A percentile compares a stretch with the other conserved stretches of the same genome.
These are phyloP conservation scores for Petrosia ficiformis DNA, from an alignment of 37 sponge, comb jelly and placozoan species.

Conservation along the genomic window DNA sequence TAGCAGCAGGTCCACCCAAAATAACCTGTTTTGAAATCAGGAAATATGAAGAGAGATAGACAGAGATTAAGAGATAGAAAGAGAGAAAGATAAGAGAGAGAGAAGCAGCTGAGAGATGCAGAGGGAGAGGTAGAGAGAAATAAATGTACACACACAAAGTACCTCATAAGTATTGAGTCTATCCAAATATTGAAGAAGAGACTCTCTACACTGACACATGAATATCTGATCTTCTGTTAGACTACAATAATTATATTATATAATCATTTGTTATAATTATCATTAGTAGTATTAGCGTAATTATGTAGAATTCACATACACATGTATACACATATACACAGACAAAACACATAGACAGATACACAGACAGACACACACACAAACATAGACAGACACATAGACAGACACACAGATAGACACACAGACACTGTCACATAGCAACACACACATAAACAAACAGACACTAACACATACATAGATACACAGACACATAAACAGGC, in stretches of 20 bases:
- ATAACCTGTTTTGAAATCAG: constrained; percentile 25
- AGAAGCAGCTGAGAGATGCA: neutral
- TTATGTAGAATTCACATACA: too few species aligned
- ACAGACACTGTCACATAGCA: too few species aligned
- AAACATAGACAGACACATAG: too few species aligned
- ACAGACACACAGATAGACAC: too few species aligned
- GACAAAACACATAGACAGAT: too few species aligned
- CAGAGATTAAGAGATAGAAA: neutral
- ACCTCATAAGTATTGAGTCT: constrained; percentile 62
- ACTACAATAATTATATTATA: neutral
- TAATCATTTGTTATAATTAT: too few species aligned
- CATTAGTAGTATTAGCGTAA: too few species aligned
- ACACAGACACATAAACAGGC: too few species aligned
- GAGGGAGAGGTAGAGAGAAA: neutral
- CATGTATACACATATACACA: too few species aligned
- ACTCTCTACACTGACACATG: constrained; percentile 49
- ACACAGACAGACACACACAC: too few species aligned
- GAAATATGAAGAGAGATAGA: neutral
- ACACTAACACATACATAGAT: too few species aligned
- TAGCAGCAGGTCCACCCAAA: constrained; percentile 58
- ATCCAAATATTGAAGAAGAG: constrained; percentile 48
- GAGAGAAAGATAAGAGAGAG: neutral
- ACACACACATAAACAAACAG: too few species aligned
- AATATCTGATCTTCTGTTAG: constrained; percentile 47
- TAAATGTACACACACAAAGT: neutral